These are phyloP conservation scores for Plutomurus gul DNA, from an alignment of 1,140 invertebrate genomes.

Conservation along the genomic window DNA sequence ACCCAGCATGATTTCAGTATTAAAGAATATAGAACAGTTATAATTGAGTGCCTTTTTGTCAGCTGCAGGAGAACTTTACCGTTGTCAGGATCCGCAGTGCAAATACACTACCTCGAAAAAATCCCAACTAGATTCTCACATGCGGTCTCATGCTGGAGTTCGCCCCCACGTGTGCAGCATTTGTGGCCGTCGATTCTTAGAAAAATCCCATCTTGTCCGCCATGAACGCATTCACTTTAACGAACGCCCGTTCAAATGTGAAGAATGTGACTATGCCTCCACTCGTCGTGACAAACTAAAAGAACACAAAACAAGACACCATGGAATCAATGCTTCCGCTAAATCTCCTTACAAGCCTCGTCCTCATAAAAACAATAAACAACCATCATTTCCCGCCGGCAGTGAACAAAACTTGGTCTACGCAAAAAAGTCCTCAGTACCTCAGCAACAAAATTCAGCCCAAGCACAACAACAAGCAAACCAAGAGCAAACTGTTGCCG, in stretches of 20 bases:
- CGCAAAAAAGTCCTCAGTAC: slow-evolving; percentile 50
- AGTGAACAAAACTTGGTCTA: slow-evolving; percentile 46
- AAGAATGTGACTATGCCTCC: slow-evolving; percentile 68
- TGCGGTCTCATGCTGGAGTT: slow-evolving; percentile 64
- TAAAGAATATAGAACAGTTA: background rate
- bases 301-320: slow-evolving; percentile 69
- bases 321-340: slow-evolving; percentile 63
- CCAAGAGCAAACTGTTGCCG: slow-evolving; percentile 31
- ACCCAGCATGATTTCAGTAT: background rate
- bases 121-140: slow-evolving; percentile 69
- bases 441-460: slow-evolving; percentile 32
- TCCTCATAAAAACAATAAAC: slow-evolving; percentile 54
- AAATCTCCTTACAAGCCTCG: slow-evolving; percentile 63
- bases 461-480: background rate
- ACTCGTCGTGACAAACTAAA: slow-evolving; percentile 70
- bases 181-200: slow-evolving; percentile 69
- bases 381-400: background rate
- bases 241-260: slow-evolving; percentile 65
- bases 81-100: slow-evolving; percentile 67
- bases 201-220: slow-evolving; percentile 68
- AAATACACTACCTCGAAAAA: slow-evolving; percentile 70
- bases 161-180: slow-evolving; percentile 66
- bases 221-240: slow-evolving; percentile 70
- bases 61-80: slow-evolving; percentile 61
- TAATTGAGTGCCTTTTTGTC: slow-evolving; percentile 6